Conservation (phyloP, 2,888 invertebrate genomes). For the Nymphalis c-album region DNA sequence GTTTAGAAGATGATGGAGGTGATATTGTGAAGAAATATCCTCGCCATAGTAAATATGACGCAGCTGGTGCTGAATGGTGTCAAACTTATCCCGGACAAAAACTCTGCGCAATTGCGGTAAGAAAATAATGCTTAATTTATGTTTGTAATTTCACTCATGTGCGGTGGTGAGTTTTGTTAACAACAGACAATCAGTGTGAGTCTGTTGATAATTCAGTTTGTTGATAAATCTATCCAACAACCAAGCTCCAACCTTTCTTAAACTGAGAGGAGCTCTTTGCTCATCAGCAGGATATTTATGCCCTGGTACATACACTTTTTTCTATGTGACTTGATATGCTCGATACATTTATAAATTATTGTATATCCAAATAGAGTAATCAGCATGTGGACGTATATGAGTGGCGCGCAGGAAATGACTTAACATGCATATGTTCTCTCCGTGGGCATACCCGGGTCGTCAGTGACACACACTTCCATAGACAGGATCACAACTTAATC, state of each 20-base stretch:
- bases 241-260: too few relatives aligned
- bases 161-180: too few relatives aligned
- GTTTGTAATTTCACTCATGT: too few relatives aligned
- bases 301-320: too few relatives aligned
- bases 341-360: constrained; percentile 20
- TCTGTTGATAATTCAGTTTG: too few relatives aligned
- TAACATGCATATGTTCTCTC: constrained; percentile 86
- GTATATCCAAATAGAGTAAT: constrained; percentile 84
- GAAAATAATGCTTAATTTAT: constrained; percentile 26
- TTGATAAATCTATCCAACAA: too few relatives aligned
- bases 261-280: too few relatives aligned
- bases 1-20: constrained; percentile 85
- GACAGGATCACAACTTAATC: constrained; percentile 77
- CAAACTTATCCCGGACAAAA: constrained; percentile 89
- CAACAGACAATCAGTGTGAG: too few relatives aligned
- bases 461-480: constrained; percentile 96
- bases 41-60: constrained; percentile 95
- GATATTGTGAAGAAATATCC: constrained; percentile 89
- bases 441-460: constrained; percentile 92
- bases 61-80: constrained; percentile 96
- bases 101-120: constrained; percentile 93
- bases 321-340: too few relatives aligned
- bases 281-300: too few relatives aligned
- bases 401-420: constrained; percentile 86
- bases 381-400: constrained; percentile 93